Evolutionary conservation across 2,797 vertebrate species (phyloP).

Genomic region (Rhinella marina): DNA sequence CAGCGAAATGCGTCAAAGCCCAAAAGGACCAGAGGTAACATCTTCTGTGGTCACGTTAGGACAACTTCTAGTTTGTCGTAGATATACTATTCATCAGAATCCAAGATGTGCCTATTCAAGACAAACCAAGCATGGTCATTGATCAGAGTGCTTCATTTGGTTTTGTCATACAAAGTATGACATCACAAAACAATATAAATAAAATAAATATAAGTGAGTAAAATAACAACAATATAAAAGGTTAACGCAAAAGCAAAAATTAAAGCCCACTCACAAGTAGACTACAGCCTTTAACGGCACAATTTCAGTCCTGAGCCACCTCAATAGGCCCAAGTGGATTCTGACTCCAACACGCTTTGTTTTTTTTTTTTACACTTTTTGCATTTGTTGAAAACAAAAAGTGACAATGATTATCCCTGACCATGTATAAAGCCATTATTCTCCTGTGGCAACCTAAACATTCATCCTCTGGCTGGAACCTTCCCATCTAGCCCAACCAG

Average conservation of each 20-base stretch:
- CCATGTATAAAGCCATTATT: background rate
- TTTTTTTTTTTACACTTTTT: too few species aligned
- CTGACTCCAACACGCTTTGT: too few species aligned
- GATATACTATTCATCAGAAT: background rate
- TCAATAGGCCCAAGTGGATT: background rate
- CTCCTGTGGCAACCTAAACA: background rate
- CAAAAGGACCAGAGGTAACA: conserved; percentile 29
- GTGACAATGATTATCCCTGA: background rate
- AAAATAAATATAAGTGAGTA: too few species aligned
- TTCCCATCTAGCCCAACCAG: background rate
- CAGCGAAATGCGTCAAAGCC: conserved; percentile 41
- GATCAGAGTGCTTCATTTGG: too few species aligned
- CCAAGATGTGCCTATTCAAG: background rate
- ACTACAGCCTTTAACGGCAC: background rate
- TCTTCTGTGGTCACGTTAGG: conserved; percentile 18
- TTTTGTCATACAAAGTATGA: too few species aligned
- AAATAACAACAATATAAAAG: background rate
- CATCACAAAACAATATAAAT: too few species aligned
- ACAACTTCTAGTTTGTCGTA: background rate
- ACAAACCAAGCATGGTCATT: background rate
- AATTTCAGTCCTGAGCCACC: background rate
- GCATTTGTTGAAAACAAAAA: background rate
- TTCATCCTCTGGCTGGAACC: background rate
- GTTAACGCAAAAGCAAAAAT: background rate
- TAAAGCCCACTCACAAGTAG: background rate